phyloP scores from a whole-genome alignment of 2,113 vertebrate species.

The Sciurus niger region DNA sequence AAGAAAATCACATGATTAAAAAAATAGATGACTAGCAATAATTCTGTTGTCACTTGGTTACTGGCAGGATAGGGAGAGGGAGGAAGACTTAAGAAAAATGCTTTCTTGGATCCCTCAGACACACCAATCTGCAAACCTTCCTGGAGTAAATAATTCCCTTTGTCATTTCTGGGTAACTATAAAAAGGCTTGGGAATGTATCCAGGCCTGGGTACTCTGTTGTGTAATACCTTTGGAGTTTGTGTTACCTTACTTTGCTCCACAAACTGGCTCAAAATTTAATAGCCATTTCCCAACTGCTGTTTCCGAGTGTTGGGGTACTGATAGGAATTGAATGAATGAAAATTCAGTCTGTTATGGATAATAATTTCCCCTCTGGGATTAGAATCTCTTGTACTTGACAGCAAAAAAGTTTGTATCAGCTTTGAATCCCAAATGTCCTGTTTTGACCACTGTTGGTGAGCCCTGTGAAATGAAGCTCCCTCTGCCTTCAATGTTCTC shows the following conservation, averaged over 20 bases:
- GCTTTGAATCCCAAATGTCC: neutral
- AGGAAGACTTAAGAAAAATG: constrained; percentile 68
- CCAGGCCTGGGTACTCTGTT: constrained; percentile 58
- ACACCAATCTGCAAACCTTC: constrained; percentile 54
- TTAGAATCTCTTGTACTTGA: constrained; percentile 54
- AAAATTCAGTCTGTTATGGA: constrained; percentile 50
- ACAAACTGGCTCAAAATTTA: constrained; percentile 25
- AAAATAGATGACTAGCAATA: constrained; percentile 54
- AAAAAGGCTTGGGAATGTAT: constrained; percentile 55
- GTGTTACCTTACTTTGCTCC: constrained; percentile 49
- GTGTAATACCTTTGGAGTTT: constrained; percentile 47
- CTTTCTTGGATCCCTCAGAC: constrained; percentile 49
- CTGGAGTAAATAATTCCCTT: constrained; percentile 72
- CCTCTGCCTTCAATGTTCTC: neutral
- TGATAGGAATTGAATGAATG: constrained; percentile 22
- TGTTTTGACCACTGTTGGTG: neutral
- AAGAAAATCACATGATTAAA: constrained; percentile 77
- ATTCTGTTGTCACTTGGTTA: constrained; percentile 65
- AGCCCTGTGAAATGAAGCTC: neutral
- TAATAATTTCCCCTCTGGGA: neutral
- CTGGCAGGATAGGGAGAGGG: constrained; percentile 55
- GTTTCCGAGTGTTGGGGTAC: neutral
- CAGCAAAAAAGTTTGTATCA: constrained; percentile 30
- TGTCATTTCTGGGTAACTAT: constrained; percentile 73
- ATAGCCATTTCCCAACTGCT: neutral